Base-by-base conservation (phyloP, 2,113 vertebrate species). In the Balaeniceps rex region DNA sequence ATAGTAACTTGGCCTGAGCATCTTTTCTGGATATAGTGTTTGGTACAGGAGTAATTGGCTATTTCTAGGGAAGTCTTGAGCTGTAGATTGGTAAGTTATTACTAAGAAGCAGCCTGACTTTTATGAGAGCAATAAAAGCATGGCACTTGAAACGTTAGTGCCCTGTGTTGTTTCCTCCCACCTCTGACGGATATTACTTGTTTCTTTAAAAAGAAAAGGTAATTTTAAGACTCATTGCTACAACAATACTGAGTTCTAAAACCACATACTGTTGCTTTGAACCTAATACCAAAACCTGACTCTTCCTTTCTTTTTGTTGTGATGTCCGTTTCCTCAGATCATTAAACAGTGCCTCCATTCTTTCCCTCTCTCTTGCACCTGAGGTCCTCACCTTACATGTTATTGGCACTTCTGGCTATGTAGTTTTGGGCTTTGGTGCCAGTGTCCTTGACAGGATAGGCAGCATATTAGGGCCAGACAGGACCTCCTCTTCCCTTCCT, bases 101-200 rank as follows among this genome's bases (percentile, higher is more conserved):
- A 52, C 57, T 47, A 61, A 77, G 54, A 25, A 94, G 87, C 70
- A 89, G 76, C 63, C 86, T 81, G 63, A 83, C 84, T 85, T 93
- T 49, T 71, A 5, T 38, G 70, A 92, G 57, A 68, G 80, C 96
- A 96, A 87, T 91, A 95, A 96, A 95, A 80, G 65, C 80, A 65
- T 11, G 44, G 78, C 61, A 83, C 92, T 96, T 94, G 78, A 83
- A 94, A 78, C 81, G 86, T 91, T 91, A 92, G 76, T 93, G 90
- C 79, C 83, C 79, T 77, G 54, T 86, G 81, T 91, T 57, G 46
- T 64, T 86, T 65, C 38, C 54, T 94, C 85, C 36, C 28, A 79
- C 76, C 66, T 95, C 87, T 92, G 92, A 88, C 70, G 83, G 84
- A 65, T 92, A 85, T 84, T 95, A 57, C 78, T 93, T 75, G 40